Conservation (phyloP, 2,113 vertebrate genomes). For the Ramphastos sulfuratus region DNA sequence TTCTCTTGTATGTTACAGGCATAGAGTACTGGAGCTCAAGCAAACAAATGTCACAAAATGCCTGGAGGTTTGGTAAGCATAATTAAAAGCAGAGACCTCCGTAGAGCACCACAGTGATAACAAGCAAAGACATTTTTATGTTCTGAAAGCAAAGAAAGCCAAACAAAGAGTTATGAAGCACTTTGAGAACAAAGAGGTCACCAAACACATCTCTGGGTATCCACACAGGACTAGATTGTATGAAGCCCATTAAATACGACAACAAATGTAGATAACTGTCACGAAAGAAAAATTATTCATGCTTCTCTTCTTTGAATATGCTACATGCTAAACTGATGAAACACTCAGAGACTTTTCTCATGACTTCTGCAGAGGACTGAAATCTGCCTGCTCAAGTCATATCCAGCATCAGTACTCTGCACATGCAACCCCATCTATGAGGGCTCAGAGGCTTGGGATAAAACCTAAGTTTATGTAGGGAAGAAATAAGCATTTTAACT, state of each 20-base stretch:
- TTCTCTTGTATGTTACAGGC: not conserved
- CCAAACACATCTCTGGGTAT: not conserved
- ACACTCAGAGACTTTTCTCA: not conserved
- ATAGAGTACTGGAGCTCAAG: not conserved
- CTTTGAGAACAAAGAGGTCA: not conserved
- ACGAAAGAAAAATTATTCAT: not conserved
- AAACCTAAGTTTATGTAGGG: not conserved
- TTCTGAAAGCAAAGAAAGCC: slow-evolving; percentile 1
- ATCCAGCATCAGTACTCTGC: not conserved
- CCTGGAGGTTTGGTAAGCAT: slow-evolving; percentile 22
- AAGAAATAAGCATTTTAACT: not conserved
- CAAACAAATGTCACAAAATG: not conserved
- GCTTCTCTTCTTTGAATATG: not conserved
- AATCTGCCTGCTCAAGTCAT: not conserved
- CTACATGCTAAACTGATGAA: not conserved
- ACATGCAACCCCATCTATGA: not conserved
- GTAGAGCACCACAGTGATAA: slow-evolving; percentile 14
- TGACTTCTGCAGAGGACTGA: not conserved
- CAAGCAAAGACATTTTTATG: slow-evolving; percentile 39
- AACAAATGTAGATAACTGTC: not conserved
- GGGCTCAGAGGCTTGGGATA: not conserved
- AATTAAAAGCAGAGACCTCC: slow-evolving; percentile 47
- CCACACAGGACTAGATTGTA: not conserved
- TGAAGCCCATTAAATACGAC: not conserved
- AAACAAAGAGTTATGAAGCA: not conserved